Evolutionary conservation across 2,888 invertebrate species (phyloP), one percentile per base, ranked within the genome.

Genomic region (Halictus ligatus): DNA sequence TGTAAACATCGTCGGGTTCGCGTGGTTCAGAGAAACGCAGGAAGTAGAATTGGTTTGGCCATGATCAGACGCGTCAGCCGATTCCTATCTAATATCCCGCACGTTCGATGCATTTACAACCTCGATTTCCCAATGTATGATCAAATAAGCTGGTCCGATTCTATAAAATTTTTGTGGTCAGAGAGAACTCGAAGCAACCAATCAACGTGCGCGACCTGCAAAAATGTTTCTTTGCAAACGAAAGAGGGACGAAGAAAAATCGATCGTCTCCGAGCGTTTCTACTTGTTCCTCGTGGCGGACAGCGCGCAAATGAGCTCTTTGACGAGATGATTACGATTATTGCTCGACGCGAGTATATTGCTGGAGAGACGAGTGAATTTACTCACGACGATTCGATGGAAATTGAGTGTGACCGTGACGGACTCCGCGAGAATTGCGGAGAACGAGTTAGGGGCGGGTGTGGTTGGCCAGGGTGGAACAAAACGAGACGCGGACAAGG

Each of bases 311-410:
- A 73, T n/a, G 80, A 79, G 35, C 60, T 77, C 35, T n/a, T 64
- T 48, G 64, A 75, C 64, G n/a, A 75, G 64, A 78, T 77, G 75
- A 78, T 85, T 75, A 75, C 78, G 75, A 58, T 64, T 67, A 78
- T 50, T 69, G 60, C 7, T 54, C 48, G 13, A 35, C 35, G 78
- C 40, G n/a, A 7, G 67, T 46, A 64, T 77, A 71, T 80, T 72
- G n/a, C 40, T 13, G 75, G 35, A n/a, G 46, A 72, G 84, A 58
- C 80, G 69, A 58, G 64, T 10, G 54, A 78, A 54, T 71, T 76
- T 74, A 35, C 21, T 40, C 75, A 25, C 60, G 73, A 58, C n/a
- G 79, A 80, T 75, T 81, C 85, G 86, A 85, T 84, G 48, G 50
- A 72, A 75, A 75, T 75, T 78, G 74, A 78, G 81, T 73, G 81